Percentiles rank a stretch among this genome's conserved stretches.
Evolutionary conservation across 2,888 invertebrate genomes (phyloP).

Genomic region (Pyralis farinalis): DNA sequence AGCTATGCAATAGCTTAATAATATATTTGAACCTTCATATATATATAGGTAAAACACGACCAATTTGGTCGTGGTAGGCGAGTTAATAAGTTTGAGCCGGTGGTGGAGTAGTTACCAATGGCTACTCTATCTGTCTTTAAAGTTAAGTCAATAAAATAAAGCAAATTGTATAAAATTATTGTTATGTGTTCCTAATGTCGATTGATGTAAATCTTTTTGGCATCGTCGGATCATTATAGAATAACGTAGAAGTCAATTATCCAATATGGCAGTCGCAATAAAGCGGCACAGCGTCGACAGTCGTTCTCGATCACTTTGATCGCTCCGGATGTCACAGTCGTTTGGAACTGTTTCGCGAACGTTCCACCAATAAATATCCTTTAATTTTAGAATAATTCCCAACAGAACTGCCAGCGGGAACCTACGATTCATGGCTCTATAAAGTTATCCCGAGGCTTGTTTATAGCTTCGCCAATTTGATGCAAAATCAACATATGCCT

Average conservation of each 20-base stretch:
- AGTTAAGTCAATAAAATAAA: no score
- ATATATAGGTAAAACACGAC: no score
- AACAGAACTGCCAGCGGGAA: constrained; percentile 38
- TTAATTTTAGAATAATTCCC: constrained; percentile 68
- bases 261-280: constrained; percentile 42
- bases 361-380: constrained; percentile 52
- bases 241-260: constrained; percentile 35
- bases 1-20: no score
- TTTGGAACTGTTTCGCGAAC: constrained; percentile 50
- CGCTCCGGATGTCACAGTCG: constrained; percentile 67
- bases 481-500: constrained; percentile 27
- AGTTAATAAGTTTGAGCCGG: no score
- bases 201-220: constrained; percentile 1
- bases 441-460: constrained; percentile 45
- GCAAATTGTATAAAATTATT: no score
- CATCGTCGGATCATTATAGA: constrained; percentile 31
- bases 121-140: no score
- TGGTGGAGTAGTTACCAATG: no score
- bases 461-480: constrained; percentile 43
- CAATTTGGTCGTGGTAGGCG: no score
- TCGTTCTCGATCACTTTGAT: constrained; percentile 69
- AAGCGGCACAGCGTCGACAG: constrained; percentile 45
- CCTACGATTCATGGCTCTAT: constrained; percentile 48
- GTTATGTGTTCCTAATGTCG: no score
- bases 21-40: no score